Evolutionary conservation across 2,888 invertebrate genomes (phyloP), one percentile per base, ranked within the genome.

Genomic region (Pediacus dermestoides): DNA sequence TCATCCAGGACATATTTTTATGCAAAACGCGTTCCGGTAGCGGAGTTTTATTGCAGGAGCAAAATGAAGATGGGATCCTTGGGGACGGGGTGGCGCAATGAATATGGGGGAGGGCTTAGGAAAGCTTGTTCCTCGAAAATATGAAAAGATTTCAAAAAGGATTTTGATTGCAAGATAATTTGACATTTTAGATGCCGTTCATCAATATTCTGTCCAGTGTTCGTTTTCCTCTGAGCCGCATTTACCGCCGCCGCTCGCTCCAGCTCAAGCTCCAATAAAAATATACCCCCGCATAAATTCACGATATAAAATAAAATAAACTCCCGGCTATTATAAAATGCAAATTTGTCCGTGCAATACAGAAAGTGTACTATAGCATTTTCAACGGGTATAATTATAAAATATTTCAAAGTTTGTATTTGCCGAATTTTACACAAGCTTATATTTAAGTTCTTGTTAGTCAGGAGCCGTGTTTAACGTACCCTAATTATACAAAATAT

Each of bases 11-110:
- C 63, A 66, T 67, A 66, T 67, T 67, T 65, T 65, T 63, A 67
- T 67, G 65, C 65, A 65, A 65, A 66, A 61, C 64, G 60, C 61
- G 65, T 65, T 63, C 64, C 63, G 60, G 60, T 54, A 51, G 59
- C 60, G 60, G 63, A 62, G 60, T 66, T 66, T 66, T 66, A 66
- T 66, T 65, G 64, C 64, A 50, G 48, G 55, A 54, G 57, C 62
- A 60, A 64, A 66, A 66, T 64, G 63, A 64, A 60, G 64, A 64
- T 57, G 58, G 53, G 57, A 58, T 63, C 59, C 60, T 54, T 54
- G 46, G 51, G 61, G 58, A 59, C 54, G 46, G 51, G 39, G 38
- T 37, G 37, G 37, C 46, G 56, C 55, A 48, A 54, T 53, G 60
- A 60, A 59, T 58, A 58, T 55, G 55, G 58, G 55, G 51, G 45